Evolutionary conservation across 1,140 invertebrate genomes (phyloP).

Genomic region (Drosophila pallidifrons): DNA sequence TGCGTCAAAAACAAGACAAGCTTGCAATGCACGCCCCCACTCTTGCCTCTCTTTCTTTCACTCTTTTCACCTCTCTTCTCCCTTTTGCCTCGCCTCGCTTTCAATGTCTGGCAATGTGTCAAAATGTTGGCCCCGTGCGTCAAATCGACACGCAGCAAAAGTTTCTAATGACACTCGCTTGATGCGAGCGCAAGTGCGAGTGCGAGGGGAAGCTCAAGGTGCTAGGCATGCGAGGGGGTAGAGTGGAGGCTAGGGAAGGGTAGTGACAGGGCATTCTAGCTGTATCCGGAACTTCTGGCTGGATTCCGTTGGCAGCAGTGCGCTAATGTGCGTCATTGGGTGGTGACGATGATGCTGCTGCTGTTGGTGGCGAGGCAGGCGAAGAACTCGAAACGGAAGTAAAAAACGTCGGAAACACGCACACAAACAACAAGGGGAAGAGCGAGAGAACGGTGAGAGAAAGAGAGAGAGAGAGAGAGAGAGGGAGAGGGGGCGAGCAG

Average conservation of each 20-base stretch:
- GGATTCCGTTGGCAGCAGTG: slow-evolving; percentile 28
- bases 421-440: neutral
- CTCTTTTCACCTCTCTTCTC: too few relatives aligned
- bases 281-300: slow-evolving; percentile 48
- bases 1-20: slow-evolving; percentile 73
- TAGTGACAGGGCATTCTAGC: slow-evolving; percentile 24
- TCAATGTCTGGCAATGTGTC: slow-evolving; percentile 65
- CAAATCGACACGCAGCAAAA: slow-evolving; percentile 60
- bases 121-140: slow-evolving; percentile 58
- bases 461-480: neutral
- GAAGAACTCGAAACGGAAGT: slow-evolving; percentile 20
- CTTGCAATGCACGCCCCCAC: slow-evolving; percentile 27
- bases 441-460: neutral
- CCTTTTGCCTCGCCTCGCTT: neutral
- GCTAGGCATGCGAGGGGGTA: neutral
- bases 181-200: slow-evolving; percentile 1
- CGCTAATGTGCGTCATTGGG: slow-evolving; percentile 48
- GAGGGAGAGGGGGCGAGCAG: neutral
- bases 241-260: neutral
- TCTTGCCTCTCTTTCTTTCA: neutral
- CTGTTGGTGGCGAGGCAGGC: neutral
- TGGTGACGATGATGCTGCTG: neutral
- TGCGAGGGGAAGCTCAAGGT: neutral
- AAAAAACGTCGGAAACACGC: slow-evolving; percentile 26
- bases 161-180: slow-evolving; percentile 54